Percentiles rank a stretch among this genome's conserved stretches.
Conservation (phyloP, 2,888 invertebrate species). For the Luperina nickerlii region DNA sequence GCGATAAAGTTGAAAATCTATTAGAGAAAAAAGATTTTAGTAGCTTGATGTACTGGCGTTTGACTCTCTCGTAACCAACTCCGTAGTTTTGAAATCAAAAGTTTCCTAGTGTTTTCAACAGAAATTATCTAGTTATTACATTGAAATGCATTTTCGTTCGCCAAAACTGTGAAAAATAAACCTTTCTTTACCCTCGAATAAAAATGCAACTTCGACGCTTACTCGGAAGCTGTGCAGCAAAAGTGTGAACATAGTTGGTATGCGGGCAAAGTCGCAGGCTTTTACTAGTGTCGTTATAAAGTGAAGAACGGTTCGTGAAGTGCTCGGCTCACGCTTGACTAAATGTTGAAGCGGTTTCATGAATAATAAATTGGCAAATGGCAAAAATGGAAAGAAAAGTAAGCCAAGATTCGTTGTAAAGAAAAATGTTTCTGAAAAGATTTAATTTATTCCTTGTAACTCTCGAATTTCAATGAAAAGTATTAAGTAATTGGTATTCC, state of each 20-base stretch:
- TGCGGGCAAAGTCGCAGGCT: constrained; percentile 11
- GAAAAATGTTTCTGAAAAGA: constrained; percentile 39
- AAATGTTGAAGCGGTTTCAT: constrained; percentile 55
- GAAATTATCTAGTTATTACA: neutral
- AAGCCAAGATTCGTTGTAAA: constrained; percentile 40
- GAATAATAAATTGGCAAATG: constrained; percentile 62
- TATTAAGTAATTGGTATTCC: constrained; percentile 28
- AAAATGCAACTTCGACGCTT: constrained; percentile 22
- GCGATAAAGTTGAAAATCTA: no score
- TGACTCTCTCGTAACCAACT: no score
- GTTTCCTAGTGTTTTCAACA: neutral
- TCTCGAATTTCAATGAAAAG: constrained; percentile 30
- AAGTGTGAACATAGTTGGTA: constrained; percentile 29
- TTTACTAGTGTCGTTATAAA: constrained; percentile 36
- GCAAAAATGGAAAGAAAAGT: constrained; percentile 49
- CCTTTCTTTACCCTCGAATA: neutral
- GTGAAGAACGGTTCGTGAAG: constrained; percentile 32
- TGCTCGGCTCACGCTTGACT: constrained; percentile 39
- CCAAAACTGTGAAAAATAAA: neutral
- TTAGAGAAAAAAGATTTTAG: no score
- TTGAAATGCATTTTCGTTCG: neutral
- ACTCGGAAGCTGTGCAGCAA: constrained; percentile 9
- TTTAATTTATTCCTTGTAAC: constrained; percentile 45
- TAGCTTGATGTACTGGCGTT: no score
- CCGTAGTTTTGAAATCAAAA: neutral